Base-by-base conservation (phyloP, 2,797 vertebrate genomes). In the Mallotus villosus region DNA sequence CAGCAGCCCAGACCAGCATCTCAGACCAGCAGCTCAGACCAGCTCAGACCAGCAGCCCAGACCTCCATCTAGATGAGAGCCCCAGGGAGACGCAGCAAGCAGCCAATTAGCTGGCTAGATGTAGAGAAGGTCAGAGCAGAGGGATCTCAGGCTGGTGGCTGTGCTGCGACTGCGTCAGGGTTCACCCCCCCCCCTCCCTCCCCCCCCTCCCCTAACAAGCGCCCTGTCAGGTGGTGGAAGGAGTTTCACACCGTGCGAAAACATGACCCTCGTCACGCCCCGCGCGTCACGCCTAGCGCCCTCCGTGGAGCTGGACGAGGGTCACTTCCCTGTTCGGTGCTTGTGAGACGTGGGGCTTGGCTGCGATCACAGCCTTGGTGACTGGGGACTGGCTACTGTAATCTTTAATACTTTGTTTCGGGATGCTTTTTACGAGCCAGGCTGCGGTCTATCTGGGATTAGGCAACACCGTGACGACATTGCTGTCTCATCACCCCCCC, bases 21-120 rank as follows among this genome's bases (percentile, higher is more conserved):
- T n/a, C n/a, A n/a, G n/a, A n/a, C n/a, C n/a, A n/a, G 29, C n/a
- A 4, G 29, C 14, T 19, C 11, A 7, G 71, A 70, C 8, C 58
- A n/a, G n/a, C 14, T n/a, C n/a, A n/a, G n/a, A n/a, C n/a, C n/a
- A n/a, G 29, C n/a, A 4, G 29, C 14, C 9, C 11, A 7, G 71
- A 70, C 8, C 58, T n/a, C 67, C 24, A n/a, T 75, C 77, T 74
- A 73, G 51, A 82, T 72, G 76, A 85, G 79, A 57, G 79, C 82
- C 78, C 79, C 0, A 2, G 78, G 75, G 77, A 78, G 12, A 51
- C 0, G 64, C 73, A 34, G 77, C 17, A 70, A 14, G 55, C 17
- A 29, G 41, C 78, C 77, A 86, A 88, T 83, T 83, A 83, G 32
- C 19, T 2, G 24, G 46, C 5, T 32, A 46, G 68, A 75, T 67